phyloP scores from a whole-genome alignment of 2,113 vertebrate species.

The Epinephelus moara region DNA sequence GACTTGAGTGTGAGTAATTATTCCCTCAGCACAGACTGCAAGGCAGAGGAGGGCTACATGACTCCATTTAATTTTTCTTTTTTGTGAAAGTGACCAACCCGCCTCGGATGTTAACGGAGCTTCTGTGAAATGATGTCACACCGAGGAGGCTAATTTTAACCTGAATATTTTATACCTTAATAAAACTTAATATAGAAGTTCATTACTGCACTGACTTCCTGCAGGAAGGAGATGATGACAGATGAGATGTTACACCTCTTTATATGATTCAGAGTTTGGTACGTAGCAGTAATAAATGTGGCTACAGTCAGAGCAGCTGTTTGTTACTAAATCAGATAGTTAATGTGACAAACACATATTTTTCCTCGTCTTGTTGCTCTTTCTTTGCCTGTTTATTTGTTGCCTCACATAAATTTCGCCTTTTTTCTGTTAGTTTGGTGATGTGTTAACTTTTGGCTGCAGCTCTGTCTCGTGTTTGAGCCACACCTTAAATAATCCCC shows the following conservation, averaged over 20 bases:
- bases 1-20: conserved; percentile 60
- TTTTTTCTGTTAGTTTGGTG: background rate
- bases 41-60: conserved; percentile 48
- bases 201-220: conserved; percentile 17
- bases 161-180: conserved; percentile 46
- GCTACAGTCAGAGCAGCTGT: background rate
- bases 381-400: background rate
- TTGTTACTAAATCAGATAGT: background rate
- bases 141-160: conserved; percentile 36
- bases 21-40: conserved; percentile 61
- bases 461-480: background rate
- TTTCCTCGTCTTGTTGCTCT: background rate
- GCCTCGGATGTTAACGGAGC: conserved; percentile 5
- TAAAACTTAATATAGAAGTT: conserved; percentile 14
- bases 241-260: conserved; percentile 12
- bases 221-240: background rate
- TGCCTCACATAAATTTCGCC: too few species aligned
- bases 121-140: background rate
- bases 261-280: background rate
- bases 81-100: conserved; percentile 23
- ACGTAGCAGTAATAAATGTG: background rate
- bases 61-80: conserved; percentile 51
- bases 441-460: background rate
- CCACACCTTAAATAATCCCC: too few species aligned
- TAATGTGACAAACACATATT: background rate